Percentiles rank a stretch among this genome's conserved stretches.
Evolutionary conservation across 1,140 invertebrate genomes (phyloP).

Genomic region (Lepidostoma basale): DNA sequence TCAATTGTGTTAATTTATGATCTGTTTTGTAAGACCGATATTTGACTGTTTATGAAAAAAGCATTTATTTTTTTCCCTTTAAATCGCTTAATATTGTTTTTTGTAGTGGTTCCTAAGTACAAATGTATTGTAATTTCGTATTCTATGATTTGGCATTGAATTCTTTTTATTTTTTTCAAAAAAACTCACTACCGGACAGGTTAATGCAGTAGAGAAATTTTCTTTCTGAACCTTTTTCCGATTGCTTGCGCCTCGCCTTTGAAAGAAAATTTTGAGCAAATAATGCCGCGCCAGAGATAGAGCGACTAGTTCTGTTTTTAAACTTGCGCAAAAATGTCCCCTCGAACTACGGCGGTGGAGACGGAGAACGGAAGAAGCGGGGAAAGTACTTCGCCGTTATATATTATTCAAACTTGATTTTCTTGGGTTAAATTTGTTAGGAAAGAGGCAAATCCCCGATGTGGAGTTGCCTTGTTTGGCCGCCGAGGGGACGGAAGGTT

Average conservation of each 20-base stretch:
- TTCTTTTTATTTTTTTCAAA: too few relatives aligned
- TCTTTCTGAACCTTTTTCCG: background rate
- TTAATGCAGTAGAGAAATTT: too few relatives aligned
- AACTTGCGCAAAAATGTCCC: slow-evolving; percentile 9
- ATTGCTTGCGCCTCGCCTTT: background rate
- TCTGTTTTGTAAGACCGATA: too few relatives aligned
- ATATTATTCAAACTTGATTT: slow-evolving; percentile 48
- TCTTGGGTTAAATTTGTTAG: slow-evolving; percentile 47
- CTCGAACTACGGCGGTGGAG: background rate
- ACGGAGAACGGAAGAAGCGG: slow-evolving; percentile 9
- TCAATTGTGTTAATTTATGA: too few relatives aligned
- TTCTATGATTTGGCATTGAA: too few relatives aligned
- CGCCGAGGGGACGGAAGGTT: slow-evolving; percentile 23
- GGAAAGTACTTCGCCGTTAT: slow-evolving; percentile 38
- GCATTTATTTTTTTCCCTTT: too few relatives aligned
- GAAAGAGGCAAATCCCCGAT: slow-evolving; percentile 45
- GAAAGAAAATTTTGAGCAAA: background rate
- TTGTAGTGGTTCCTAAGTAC: too few relatives aligned
- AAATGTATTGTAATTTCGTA: too few relatives aligned
- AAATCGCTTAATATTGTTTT: too few relatives aligned
- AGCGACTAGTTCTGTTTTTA: slow-evolving; percentile 18
- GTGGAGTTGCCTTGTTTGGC: slow-evolving; percentile 40
- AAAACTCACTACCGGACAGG: too few relatives aligned
- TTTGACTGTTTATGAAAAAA: too few relatives aligned
- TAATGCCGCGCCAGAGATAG: slow-evolving; percentile 1